Percentiles rank a stretch among this genome's conserved stretches.
Conservation (phyloP, 1,140 invertebrate species). For the Drusus annulatus region DNA sequence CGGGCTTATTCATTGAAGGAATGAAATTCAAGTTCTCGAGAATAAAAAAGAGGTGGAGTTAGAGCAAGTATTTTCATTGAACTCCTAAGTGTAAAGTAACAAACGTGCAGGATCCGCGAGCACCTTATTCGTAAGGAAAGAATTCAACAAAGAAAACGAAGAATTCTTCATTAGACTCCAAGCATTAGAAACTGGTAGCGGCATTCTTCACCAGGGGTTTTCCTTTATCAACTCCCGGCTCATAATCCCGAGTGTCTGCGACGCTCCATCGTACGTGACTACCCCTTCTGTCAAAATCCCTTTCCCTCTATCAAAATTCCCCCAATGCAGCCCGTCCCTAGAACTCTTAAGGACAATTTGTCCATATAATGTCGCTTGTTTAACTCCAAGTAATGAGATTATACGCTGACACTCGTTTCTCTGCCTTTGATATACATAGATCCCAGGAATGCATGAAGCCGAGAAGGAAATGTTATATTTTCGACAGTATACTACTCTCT, state of each 20-base stretch:
- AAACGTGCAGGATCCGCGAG: constrained; percentile 5
- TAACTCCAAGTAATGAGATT: constrained; percentile 70
- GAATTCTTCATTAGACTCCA: constrained; percentile 53
- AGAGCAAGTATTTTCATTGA: constrained; percentile 17
- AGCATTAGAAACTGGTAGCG: constrained; percentile 43
- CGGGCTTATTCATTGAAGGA: no score
- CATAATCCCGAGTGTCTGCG: constrained; percentile 56
- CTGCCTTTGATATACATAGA: constrained; percentile 26
- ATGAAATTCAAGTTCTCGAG: no score
- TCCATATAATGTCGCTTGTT: constrained; percentile 69
- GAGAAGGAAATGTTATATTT: constrained; percentile 42
- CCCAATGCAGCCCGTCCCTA: not conserved
- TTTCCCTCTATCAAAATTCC: constrained; percentile 15
- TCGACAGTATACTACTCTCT: not conserved
- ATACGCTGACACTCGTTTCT: constrained; percentile 64
- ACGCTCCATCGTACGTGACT: constrained; percentile 54
- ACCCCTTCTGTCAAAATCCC: not conserved
- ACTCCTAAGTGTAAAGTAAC: constrained; percentile 5
- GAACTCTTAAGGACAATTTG: constrained; percentile 64
- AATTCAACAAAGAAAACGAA: constrained; percentile 47
- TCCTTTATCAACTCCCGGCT: constrained; percentile 54
- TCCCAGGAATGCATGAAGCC: constrained; percentile 48
- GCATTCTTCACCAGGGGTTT: constrained; percentile 49
- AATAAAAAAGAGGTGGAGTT: not conserved
- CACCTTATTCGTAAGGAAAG: constrained; percentile 6